A percentile compares a stretch with the other conserved stretches of the same genome.
Evolutionary conservation across 2,113 vertebrate genomes (phyloP).

Genomic region (Corythoichthys haematopterus): DNA sequence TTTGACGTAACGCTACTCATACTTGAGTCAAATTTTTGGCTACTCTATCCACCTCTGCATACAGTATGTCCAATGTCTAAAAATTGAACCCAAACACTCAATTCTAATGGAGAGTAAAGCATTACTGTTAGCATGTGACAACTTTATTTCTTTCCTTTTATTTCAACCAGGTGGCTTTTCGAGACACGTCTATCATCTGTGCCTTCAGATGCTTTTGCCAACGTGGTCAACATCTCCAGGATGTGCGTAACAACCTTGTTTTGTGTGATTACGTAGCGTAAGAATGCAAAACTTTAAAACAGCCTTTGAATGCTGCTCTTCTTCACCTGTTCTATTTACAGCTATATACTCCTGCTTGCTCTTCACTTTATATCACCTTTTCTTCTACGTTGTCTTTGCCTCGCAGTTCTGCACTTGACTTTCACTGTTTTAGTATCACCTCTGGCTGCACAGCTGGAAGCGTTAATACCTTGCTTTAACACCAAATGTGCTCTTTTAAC

Average conservation of each 20-base stretch:
- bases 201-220: constrained; percentile 78
- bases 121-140: background rate
- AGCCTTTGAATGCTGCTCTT: background rate
- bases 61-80: too few relatives aligned
- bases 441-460: constrained; percentile 48
- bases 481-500: constrained; percentile 49
- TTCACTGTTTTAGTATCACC: constrained; percentile 47
- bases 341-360: constrained; percentile 1
- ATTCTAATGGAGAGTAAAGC: too few relatives aligned
- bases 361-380: background rate
- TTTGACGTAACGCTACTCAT: too few relatives aligned
- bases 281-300: background rate
- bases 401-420: constrained; percentile 36
- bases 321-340: constrained; percentile 40
- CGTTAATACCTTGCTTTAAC: constrained; percentile 45
- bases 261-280: background rate
- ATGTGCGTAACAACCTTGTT: constrained; percentile 80
- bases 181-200: constrained; percentile 84
- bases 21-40: too few relatives aligned
- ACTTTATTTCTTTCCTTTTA: constrained; percentile 3
- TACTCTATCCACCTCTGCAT: too few relatives aligned
- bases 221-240: constrained; percentile 86
- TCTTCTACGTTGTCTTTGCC: constrained; percentile 11
- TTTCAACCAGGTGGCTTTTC: constrained; percentile 77
- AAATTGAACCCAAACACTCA: too few relatives aligned